Percentiles rank a stretch among this genome's conserved stretches.
Evolutionary conservation across 2,113 vertebrate species (phyloP).

Genomic region (Drymodes brunneopygia): DNA sequence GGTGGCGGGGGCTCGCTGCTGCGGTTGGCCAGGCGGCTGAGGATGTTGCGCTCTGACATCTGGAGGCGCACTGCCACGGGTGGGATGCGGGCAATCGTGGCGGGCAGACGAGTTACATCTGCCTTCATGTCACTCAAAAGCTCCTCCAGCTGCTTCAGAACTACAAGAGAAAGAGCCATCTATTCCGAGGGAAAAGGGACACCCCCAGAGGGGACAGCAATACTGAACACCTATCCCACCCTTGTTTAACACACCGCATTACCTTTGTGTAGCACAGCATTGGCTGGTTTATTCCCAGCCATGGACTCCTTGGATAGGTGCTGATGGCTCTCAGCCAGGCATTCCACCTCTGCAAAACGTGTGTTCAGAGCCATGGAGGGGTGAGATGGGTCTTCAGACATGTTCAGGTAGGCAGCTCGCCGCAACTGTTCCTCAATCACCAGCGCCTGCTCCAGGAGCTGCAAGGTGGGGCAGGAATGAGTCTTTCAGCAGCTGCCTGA

Average conservation of each 20-base stretch:
- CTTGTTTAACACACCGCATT: not conserved
- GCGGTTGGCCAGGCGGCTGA: constrained; percentile 93
- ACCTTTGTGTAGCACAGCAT: constrained; percentile 98
- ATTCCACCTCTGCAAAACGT: constrained; percentile 96
- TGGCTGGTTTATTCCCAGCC: constrained; percentile 97
- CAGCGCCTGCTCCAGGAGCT: constrained; percentile 94
- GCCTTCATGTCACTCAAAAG: constrained; percentile 98
- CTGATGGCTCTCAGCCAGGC: constrained; percentile 96
- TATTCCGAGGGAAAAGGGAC: not conserved
- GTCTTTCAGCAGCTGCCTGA: not conserved
- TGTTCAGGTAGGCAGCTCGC: constrained; percentile 94
- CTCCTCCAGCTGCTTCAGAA: constrained; percentile 98
- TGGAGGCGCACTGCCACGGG: constrained; percentile 93
- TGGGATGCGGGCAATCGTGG: constrained; percentile 94
- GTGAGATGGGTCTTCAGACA: constrained; percentile 95
- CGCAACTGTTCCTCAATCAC: constrained; percentile 96
- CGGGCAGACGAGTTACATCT: constrained; percentile 92
- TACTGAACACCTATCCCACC: not conserved
- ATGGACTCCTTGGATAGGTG: constrained; percentile 98
- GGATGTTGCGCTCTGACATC: constrained; percentile 98
- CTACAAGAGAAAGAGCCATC: constrained; percentile 64
- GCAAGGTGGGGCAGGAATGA: not conserved
- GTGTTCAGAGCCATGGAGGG: constrained; percentile 98
- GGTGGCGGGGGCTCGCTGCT: constrained; percentile 84
- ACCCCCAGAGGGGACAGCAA: not conserved